Percentiles rank a stretch among this genome's conserved stretches.
These are phyloP conservation scores for Zeugodacus cucurbitae DNA, from an alignment of 1,140 invertebrate genomes.

Conservation along the genomic window DNA sequence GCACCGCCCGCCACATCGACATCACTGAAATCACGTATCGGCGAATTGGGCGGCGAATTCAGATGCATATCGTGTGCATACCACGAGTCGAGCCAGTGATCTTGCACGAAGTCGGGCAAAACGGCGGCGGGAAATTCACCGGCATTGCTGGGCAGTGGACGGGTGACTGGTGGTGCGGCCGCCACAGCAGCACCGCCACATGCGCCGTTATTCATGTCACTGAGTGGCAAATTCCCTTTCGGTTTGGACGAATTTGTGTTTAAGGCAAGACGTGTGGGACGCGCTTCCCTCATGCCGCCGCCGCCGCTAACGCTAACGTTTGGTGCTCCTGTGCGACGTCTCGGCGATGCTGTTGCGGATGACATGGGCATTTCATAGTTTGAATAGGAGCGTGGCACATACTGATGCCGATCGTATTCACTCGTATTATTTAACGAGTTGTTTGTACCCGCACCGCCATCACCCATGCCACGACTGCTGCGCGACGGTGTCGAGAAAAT, in stretches of 20 bases:
- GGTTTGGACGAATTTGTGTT: slow-evolving; percentile 51
- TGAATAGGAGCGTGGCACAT: slow-evolving; percentile 62
- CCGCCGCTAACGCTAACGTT: slow-evolving; percentile 46
- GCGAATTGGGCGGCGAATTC: slow-evolving; percentile 61
- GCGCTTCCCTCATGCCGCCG: slow-evolving; percentile 30
- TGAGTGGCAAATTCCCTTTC: slow-evolving; percentile 58
- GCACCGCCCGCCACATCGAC: slow-evolving; percentile 44
- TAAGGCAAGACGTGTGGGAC: slow-evolving; percentile 56
- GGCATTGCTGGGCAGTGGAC: slow-evolving; percentile 25
- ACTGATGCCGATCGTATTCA: slow-evolving; percentile 44
- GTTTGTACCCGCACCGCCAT: slow-evolving; percentile 42
- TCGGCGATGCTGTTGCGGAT: slow-evolving; percentile 44
- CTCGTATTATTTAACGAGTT: slow-evolving; percentile 46
- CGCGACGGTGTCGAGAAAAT: not conserved
- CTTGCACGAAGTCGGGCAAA: slow-evolving; percentile 73
- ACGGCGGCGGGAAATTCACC: slow-evolving; percentile 57
- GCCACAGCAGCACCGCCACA: not conserved
- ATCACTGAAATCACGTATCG: slow-evolving; percentile 54
- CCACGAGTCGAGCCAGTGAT: slow-evolving; percentile 71
- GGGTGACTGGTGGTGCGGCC: not conserved
- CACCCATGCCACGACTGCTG: not conserved
- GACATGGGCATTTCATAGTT: slow-evolving; percentile 61
- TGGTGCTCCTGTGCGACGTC: slow-evolving; percentile 44
- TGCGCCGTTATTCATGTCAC: slow-evolving; percentile 23
- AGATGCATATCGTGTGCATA: slow-evolving; percentile 62